A percentile compares a stretch with the other conserved stretches of the same genome.
These are phyloP conservation scores for Gymnoscopelus braueri DNA, from an alignment of 2,797 vertebrate species.

Conservation along the genomic window DNA sequence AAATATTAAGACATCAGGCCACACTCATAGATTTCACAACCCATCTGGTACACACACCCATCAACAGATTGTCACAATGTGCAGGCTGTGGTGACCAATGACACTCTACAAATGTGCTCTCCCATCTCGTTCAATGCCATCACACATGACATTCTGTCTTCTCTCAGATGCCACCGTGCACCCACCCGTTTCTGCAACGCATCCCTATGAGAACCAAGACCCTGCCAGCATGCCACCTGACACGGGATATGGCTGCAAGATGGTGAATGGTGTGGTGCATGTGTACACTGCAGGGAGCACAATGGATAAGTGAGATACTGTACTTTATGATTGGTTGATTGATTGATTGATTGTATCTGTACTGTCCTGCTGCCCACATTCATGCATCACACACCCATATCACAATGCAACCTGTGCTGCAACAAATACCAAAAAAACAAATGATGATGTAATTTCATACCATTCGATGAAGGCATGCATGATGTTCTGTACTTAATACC, in stretches of 20 bases:
- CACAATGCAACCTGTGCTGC: no score
- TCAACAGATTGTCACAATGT: slow-evolving; percentile 29
- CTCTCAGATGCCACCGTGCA: slow-evolving; percentile 88
- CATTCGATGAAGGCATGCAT: no score
- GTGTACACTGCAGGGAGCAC: slow-evolving; percentile 85
- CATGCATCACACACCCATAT: slow-evolving; percentile 81
- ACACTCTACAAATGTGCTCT: slow-evolving; percentile 20
- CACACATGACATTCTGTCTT: slow-evolving; percentile 45
- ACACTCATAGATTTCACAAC: slow-evolving; percentile 50
- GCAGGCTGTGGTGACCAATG: slow-evolving; percentile 20
- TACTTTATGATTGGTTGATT: no score
- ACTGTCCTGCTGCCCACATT: slow-evolving; percentile 67
- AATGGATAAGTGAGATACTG: slow-evolving; percentile 72
- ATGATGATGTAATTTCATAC: no score
- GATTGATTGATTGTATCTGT: no score
- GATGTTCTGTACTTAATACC: no score
- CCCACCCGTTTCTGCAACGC: slow-evolving; percentile 87
- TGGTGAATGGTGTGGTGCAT: slow-evolving; percentile 90
- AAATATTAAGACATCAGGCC: slow-evolving; percentile 32
- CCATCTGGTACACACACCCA: slow-evolving; percentile 58
- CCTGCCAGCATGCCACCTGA: slow-evolving; percentile 86
- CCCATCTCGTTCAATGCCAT: slow-evolving; percentile 30
- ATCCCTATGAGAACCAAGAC: slow-evolving; percentile 90
- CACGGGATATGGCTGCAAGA: slow-evolving; percentile 87
- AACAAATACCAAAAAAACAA: no score